A percentile compares a stretch with the other conserved stretches of the same genome.
These are phyloP conservation scores for Falco punctatus DNA, from an alignment of 2,113 vertebrate species.

Conservation along the genomic window DNA sequence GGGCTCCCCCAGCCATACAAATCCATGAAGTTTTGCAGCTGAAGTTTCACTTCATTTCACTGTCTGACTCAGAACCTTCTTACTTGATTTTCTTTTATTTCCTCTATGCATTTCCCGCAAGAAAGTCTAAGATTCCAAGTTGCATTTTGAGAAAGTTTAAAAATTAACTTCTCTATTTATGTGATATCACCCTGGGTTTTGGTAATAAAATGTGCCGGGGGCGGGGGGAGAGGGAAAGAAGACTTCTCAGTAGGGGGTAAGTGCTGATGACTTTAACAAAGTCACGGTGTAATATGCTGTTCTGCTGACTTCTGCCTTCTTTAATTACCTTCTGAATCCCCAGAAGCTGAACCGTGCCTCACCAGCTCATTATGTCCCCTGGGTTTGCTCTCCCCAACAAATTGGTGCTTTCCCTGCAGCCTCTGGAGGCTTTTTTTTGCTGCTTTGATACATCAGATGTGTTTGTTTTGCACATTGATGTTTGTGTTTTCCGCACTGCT, in stretches of 20 bases:
- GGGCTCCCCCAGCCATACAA: not conserved
- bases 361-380: not conserved
- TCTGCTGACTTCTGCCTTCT: slow-evolving; percentile 55
- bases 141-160: slow-evolving; percentile 12
- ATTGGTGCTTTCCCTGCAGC: not conserved
- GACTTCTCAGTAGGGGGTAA: not conserved
- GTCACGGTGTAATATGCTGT: not conserved
- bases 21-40: not conserved
- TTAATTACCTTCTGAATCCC: slow-evolving; percentile 42
- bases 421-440: slow-evolving; percentile 36
- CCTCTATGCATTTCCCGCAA: not conserved
- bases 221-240: not conserved
- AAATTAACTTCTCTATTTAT: slow-evolving; percentile 33
- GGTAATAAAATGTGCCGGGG: not conserved
- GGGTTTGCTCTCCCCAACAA: not conserved
- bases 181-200: not conserved
- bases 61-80: not conserved
- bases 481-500: slow-evolving; percentile 44
- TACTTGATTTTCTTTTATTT: slow-evolving; percentile 17
- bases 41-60: slow-evolving; percentile 8
- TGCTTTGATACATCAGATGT: slow-evolving; percentile 26
- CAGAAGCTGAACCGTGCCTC: not conserved
- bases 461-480: slow-evolving; percentile 33
- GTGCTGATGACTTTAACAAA: slow-evolving; percentile 2
- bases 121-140: not conserved